Evolutionary conservation across 2,113 vertebrate species (phyloP).

Genomic region (Amazona vittata): DNA sequence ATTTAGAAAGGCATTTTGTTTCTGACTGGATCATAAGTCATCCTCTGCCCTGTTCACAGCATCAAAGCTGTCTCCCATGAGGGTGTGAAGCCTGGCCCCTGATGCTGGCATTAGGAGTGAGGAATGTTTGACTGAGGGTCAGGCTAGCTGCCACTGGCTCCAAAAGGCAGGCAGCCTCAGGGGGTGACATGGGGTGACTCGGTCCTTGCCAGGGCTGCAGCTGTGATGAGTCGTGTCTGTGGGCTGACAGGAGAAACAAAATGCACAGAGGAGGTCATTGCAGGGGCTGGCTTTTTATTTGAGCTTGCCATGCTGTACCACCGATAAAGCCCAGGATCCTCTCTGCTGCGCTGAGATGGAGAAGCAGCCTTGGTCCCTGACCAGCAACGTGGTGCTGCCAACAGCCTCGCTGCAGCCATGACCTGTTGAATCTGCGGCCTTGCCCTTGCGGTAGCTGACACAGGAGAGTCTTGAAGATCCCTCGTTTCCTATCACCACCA

Average conservation of each 20-base stretch:
- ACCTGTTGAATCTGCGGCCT: neutral
- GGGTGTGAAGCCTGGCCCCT: neutral
- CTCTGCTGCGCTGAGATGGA: accelerated
- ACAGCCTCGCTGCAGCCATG: accelerated
- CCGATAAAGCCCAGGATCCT: accelerated
- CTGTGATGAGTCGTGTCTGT: neutral
- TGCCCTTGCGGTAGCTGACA: accelerated
- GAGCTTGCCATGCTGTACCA: neutral
- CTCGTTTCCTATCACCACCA: neutral
- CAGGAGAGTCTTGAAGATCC: neutral
- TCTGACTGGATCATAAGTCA: neutral
- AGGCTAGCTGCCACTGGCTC: accelerated
- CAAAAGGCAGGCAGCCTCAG: accelerated
- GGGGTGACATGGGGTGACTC: accelerated
- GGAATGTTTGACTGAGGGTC: neutral
- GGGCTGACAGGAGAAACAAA: neutral
- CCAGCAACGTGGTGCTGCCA: accelerated
- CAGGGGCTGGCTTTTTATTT: neutral
- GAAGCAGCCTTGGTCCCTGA: neutral
- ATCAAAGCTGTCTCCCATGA: neutral
- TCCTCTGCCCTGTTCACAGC: neutral
- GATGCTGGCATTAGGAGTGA: neutral
- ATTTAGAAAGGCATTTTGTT: neutral
- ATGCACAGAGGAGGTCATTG: accelerated
- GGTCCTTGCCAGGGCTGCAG: accelerated